phyloP scores from a whole-genome alignment of 2,888 invertebrate genomes.

The Conus canariensis region DNA sequence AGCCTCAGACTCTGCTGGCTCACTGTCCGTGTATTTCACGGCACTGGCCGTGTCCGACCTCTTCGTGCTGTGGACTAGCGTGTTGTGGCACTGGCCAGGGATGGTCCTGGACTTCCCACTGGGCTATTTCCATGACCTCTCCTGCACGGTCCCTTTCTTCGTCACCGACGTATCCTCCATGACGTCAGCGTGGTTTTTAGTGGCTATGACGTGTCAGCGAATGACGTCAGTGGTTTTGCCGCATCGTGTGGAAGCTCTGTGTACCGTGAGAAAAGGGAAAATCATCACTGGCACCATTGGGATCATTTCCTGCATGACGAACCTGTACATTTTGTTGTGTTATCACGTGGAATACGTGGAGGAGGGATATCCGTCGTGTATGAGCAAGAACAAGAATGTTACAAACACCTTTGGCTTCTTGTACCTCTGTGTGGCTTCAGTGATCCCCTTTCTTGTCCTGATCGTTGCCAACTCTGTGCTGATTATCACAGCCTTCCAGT shows the following conservation, averaged over 20 bases:
- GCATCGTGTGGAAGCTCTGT: background rate
- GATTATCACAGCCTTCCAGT: no score
- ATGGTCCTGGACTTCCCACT: no score
- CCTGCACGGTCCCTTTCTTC: background rate
- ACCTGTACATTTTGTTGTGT: no score
- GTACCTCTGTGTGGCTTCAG: no score
- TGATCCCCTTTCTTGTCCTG: no score
- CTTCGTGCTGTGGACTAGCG: background rate
- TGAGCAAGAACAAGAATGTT: no score
- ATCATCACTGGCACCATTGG: background rate
- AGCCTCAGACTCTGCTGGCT: background rate
- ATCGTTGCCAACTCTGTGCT: no score
- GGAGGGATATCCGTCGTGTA: no score
- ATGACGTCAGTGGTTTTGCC: background rate
- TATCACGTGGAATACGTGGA: no score
- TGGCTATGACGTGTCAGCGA: slow-evolving; percentile 1
- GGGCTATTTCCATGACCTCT: background rate
- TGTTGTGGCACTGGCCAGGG: no score
- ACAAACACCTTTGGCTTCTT: no score
- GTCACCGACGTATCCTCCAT: background rate
- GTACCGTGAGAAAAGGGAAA: background rate
- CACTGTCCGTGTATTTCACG: background rate
- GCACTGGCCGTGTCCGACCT: background rate
- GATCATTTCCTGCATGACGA: no score
- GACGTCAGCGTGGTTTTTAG: slow-evolving; percentile 11